Percentiles rank a stretch among this genome's conserved stretches.
These are phyloP conservation scores for Percina caprodes DNA, from an alignment of 2,113 vertebrate genomes.

Conservation along the genomic window DNA sequence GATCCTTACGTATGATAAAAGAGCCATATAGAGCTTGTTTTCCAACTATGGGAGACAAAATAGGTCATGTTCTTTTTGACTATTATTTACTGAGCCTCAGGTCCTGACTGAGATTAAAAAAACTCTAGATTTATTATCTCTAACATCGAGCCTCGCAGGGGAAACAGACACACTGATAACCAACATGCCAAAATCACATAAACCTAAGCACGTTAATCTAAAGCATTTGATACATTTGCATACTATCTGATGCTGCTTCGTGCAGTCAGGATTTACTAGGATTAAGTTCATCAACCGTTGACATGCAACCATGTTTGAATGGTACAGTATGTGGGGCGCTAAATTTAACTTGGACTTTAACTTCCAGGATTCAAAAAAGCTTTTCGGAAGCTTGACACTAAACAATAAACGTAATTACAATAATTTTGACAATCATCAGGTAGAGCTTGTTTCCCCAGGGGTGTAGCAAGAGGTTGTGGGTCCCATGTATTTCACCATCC, in stretches of 20 bases:
- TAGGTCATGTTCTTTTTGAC: constrained; percentile 17
- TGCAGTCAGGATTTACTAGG: constrained; percentile 41
- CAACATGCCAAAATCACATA: constrained; percentile 26
- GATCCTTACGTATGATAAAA: constrained; percentile 29
- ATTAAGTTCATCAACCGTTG: constrained; percentile 44
- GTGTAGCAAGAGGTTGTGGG: neutral
- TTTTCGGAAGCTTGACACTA: constrained; percentile 8
- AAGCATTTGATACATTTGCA: constrained; percentile 25
- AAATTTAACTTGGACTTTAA: constrained; percentile 7
- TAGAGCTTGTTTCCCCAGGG: neutral
- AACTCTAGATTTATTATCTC: constrained; percentile 44
- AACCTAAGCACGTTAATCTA: constrained; percentile 33
- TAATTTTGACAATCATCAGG: neutral
- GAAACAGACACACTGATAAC: constrained; percentile 24
- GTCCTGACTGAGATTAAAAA: constrained; percentile 41
- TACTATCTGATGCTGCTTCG: constrained; percentile 29
- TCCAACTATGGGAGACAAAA: constrained; percentile 16
- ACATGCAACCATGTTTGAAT: constrained; percentile 27
- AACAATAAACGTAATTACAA: neutral
- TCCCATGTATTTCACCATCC: neutral
- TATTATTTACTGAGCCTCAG: neutral
- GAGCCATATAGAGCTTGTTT: neutral
- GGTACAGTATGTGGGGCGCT: neutral
- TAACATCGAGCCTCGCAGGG: constrained; percentile 17
- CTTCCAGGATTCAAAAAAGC: constrained; percentile 14